Conservation (phyloP, 2,113 vertebrate genomes). For the Ramphastos sulfuratus region DNA sequence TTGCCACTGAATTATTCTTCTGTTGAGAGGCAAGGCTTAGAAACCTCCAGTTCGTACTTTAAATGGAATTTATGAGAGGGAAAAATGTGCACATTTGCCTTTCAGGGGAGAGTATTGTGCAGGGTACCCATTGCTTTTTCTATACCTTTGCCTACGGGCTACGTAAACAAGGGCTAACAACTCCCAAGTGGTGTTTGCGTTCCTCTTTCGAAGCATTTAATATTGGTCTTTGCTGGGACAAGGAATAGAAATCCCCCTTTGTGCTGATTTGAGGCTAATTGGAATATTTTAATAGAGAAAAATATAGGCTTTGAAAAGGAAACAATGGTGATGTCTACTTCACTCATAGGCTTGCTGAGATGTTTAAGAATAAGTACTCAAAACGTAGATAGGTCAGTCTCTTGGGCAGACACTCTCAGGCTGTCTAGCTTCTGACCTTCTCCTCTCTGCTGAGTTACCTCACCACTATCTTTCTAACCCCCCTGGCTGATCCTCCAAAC, state of each 20-base stretch:
- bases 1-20: slow-evolving; percentile 39
- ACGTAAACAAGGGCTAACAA: slow-evolving; percentile 22
- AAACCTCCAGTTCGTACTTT: slow-evolving; percentile 19
- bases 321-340: no score
- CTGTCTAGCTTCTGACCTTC: no score
- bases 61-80: slow-evolving; percentile 35
- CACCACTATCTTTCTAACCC: no score
- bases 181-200: neutral
- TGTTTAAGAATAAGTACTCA: no score
- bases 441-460: no score
- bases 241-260: slow-evolving; percentile 41
- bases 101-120: slow-evolving; percentile 33
- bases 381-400: no score
- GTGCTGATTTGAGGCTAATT: no score
- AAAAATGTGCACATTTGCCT: slow-evolving; percentile 38
- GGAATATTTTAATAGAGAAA: no score
- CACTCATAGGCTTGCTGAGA: no score
- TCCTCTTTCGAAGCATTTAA: slow-evolving; percentile 43
- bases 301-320: no score
- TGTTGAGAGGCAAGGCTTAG: slow-evolving; percentile 27
- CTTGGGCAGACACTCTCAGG: no score
- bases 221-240: slow-evolving; percentile 2
- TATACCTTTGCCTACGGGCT: slow-evolving; percentile 13
- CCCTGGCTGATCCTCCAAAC: no score
- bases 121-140: slow-evolving; percentile 45